phyloP scores from a whole-genome alignment of 2,797 vertebrate species.

The Pangasius sanitwongsei region DNA sequence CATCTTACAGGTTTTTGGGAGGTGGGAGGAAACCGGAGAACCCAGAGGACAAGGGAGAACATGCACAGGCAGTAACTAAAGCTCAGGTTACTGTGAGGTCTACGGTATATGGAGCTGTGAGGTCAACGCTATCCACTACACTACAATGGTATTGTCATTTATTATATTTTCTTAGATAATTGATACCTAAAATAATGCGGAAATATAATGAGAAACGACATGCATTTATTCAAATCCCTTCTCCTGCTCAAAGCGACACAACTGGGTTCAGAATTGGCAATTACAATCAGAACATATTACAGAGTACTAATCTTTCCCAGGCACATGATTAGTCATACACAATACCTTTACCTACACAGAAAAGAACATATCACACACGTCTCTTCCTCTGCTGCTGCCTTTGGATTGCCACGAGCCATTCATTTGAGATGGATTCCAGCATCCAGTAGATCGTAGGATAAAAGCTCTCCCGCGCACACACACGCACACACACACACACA shows the following conservation, averaged over 20 bases:
- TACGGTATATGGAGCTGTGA: neutral
- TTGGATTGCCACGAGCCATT: constrained; percentile 24
- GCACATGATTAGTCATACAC: constrained; percentile 12
- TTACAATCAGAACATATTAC: neutral
- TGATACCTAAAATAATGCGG: too few species aligned
- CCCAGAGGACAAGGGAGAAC: neutral
- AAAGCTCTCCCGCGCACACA: constrained; percentile 42
- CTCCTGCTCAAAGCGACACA: neutral
- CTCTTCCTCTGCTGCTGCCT: constrained; percentile 18
- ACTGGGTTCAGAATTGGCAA: neutral
- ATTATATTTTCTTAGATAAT: neutral
- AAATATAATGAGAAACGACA: neutral
- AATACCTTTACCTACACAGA: constrained; percentile 30
- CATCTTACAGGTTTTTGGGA: neutral
- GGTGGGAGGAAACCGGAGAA: neutral
- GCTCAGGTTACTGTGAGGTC: neutral
- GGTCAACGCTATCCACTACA: neutral
- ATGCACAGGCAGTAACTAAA: neutral
- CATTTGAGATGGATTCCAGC: constrained; percentile 47
- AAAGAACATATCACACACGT: constrained; percentile 8
- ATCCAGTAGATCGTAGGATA: constrained; percentile 52
- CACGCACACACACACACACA: constrained; percentile 10
- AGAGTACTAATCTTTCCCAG: neutral
- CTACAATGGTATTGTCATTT: neutral
- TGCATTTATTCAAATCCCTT: neutral